These are phyloP conservation scores for Zoanthus gigantus DNA, from an alignment of 92 coral and sea anemone species.

Conservation along the genomic window DNA sequence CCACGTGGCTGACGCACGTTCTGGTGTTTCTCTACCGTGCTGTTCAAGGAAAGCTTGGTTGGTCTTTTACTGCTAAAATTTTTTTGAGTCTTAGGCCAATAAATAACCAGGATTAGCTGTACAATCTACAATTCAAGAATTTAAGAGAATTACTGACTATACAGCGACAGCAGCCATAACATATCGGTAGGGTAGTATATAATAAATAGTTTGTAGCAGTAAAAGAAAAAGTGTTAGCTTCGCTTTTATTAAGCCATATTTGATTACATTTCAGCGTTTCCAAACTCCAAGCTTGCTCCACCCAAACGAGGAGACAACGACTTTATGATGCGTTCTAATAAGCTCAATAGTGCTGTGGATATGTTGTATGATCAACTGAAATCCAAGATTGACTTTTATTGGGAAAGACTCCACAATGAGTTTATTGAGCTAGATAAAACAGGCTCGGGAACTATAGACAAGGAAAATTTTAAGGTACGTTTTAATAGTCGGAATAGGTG, in stretches of 20 bases:
- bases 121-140: too few relatives aligned
- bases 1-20: too few relatives aligned
- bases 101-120: too few relatives aligned
- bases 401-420: slow-evolving; percentile 91
- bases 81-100: too few relatives aligned
- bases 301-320: slow-evolving; percentile 98
- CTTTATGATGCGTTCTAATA: slow-evolving; percentile 99
- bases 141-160: too few relatives aligned
- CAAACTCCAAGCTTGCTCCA: slow-evolving; percentile 96
- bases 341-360: slow-evolving; percentile 95
- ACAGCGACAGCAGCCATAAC: too few relatives aligned
- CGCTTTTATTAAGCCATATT: neutral
- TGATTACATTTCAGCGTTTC: slow-evolving; percentile 72
- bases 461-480: slow-evolving; percentile 88
- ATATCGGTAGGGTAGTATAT: too few relatives aligned
- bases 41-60: too few relatives aligned
- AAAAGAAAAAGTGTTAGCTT: neutral
- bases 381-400: slow-evolving; percentile 86
- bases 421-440: slow-evolving; percentile 78
- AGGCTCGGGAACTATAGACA: slow-evolving; percentile 71
- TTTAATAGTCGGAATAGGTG: neutral
- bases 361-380: slow-evolving; percentile 89
- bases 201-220: too few relatives aligned
- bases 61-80: too few relatives aligned
- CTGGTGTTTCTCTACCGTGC: too few relatives aligned